Evolutionary conservation across 2,888 invertebrate genomes (phyloP), one percentile per base, ranked within the genome.

Genomic region (Odontocolon sp.): DNA sequence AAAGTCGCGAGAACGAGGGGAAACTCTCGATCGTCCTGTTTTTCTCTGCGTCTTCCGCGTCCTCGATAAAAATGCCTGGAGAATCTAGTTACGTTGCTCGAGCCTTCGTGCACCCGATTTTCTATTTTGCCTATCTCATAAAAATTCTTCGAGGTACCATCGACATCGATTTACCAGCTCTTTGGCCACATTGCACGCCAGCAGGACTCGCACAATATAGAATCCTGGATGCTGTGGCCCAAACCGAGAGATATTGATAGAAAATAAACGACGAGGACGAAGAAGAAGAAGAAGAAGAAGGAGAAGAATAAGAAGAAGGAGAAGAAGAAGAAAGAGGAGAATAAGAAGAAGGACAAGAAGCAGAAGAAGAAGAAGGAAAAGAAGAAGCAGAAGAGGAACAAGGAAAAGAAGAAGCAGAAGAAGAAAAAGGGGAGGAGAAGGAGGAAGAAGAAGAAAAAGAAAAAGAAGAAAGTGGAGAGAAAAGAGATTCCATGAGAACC

Each of bases 51-150:
- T 31, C 67, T 28, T 6, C 23, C 0, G 8, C 4, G 9, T 63
- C 28, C 63, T 8, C 74, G 71, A 77, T 77, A 71, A 71, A 67
- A 71, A 71, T 71, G 47, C 67, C 67, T 40, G 38, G 40, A 45
- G 54, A 76, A 77, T 71, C 61, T 67, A 54, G 67, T 76, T 71
- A 71, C 66, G 54, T 40, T 11, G 31, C 33, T 8, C 33, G 64
- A 50, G 14, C 59, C 26, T n/a, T 26, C n/a, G n/a, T n/a, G n/a
- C n/a, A 59, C 52, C 54, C 75, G 70, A 70, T 70, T 76, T 76
- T 76, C 70, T 76, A 76, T 76, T 76, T 76, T 59, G 64, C 38
- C 70, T 59, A 66, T 76, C 71, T 67, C 76, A 63, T 71, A 67
- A 67, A 68, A 77, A 77, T 77, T 76, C 71, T 50, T 63, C 56